phyloP scores from a whole-genome alignment of 23 tunicate genomes.

The Oikopleura vanhoeffeni region DNA sequence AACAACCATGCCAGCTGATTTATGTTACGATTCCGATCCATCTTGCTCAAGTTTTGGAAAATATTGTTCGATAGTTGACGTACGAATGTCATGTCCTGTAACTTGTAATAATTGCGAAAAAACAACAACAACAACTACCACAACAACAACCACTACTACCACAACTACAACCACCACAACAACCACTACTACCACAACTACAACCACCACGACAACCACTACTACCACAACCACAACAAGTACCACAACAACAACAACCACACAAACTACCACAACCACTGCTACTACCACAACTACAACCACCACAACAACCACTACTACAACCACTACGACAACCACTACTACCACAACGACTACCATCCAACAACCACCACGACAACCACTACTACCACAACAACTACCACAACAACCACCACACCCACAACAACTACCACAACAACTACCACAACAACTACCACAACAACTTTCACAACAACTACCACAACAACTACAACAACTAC shows the following conservation, averaged over 20 bases:
- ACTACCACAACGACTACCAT: neutral
- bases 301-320: neutral
- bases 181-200: neutral
- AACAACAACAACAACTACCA: neutral
- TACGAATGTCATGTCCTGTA: neutral
- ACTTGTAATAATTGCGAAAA: neutral
- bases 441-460: neutral
- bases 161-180: neutral
- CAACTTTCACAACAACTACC: neutral
- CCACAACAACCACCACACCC: neutral
- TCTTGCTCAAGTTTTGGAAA: neutral
- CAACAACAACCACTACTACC: neutral
- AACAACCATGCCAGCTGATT: neutral
- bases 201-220: neutral
- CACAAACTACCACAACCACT: neutral
- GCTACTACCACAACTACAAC: neutral
- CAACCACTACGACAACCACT: neutral
- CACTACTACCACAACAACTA: neutral
- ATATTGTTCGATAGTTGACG: neutral
- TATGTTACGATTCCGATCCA: neutral
- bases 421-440: neutral
- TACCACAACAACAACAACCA: neutral
- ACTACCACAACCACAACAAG: neutral
- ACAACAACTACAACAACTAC: neutral
- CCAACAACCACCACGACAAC: neutral